phyloP scores from a whole-genome alignment of 2,888 invertebrate genomes.

The Thera britannica region DNA sequence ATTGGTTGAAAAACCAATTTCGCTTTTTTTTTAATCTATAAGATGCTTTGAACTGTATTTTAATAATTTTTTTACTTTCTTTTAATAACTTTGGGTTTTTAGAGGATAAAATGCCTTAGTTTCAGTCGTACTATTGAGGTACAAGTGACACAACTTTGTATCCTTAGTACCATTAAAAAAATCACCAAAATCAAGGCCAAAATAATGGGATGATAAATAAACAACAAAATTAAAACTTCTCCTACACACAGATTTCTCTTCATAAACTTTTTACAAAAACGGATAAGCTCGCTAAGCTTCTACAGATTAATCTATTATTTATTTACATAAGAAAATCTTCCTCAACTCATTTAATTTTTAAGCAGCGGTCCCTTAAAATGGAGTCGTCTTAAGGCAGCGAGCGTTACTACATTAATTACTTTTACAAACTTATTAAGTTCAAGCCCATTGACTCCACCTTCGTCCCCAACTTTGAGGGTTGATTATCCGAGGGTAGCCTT shows the following conservation, averaged over 20 bases:
- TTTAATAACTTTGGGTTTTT: no score
- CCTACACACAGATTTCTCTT: not conserved
- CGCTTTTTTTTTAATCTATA: no score
- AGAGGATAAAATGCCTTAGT: no score
- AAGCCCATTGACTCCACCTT: constrained; percentile 42
- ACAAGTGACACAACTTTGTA: no score
- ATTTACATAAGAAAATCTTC: constrained; percentile 8
- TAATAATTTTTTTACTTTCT: no score
- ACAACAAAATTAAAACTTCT: no score
- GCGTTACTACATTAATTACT: constrained; percentile 42
- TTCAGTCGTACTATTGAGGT: no score
- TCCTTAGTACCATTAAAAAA: no score
- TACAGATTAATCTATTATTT: not conserved
- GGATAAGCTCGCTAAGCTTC: not conserved
- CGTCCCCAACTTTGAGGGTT: constrained; percentile 34
- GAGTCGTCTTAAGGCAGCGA: constrained; percentile 27
- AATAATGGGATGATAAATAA: no score
- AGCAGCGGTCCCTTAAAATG: constrained; percentile 30
- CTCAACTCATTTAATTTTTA: constrained; percentile 9
- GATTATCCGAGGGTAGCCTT: constrained; percentile 29
- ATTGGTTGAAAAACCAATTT: no score
- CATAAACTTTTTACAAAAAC: not conserved
- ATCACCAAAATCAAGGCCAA: no score
- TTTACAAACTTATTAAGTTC: constrained; percentile 41
- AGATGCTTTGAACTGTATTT: no score